These are phyloP conservation scores for Phalanger gymnotis DNA, from an alignment of 2,797 vertebrate species.

Conservation along the genomic window DNA sequence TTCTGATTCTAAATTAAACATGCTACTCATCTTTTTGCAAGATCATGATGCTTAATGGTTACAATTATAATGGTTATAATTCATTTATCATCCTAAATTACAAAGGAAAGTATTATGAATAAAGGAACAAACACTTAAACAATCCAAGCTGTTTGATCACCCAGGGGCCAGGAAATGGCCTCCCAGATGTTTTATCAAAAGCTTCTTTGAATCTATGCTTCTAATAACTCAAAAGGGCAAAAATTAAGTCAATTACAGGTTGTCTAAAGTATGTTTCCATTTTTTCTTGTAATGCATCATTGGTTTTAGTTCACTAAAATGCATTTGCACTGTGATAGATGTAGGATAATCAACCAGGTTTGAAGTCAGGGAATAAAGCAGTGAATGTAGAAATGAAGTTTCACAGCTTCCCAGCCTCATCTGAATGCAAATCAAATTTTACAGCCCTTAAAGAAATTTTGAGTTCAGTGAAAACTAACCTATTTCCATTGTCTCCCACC, in stretches of 20 bases:
- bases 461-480: background rate
- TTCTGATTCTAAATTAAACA: background rate
- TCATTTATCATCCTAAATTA: background rate
- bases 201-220: background rate
- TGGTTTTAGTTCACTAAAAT: background rate
- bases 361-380: background rate
- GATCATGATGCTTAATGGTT: slow-evolving; percentile 14
- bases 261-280: background rate
- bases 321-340: background rate
- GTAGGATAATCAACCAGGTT: background rate
- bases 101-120: background rate
- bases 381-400: background rate
- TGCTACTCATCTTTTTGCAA: background rate
- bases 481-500: too few species aligned
- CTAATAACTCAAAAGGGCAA: background rate
- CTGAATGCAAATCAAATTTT: background rate
- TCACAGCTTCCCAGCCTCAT: background rate
- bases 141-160: background rate
- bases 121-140: background rate
- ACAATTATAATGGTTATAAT: slow-evolving; percentile 16
- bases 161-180: background rate
- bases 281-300: background rate
- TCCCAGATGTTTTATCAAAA: slow-evolving; percentile 9
- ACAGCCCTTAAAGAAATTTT: background rate
- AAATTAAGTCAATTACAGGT: background rate